These are phyloP conservation scores for Tragelaphus buxtoni DNA, from an alignment of 2,113 vertebrate genomes.

Conservation along the genomic window DNA sequence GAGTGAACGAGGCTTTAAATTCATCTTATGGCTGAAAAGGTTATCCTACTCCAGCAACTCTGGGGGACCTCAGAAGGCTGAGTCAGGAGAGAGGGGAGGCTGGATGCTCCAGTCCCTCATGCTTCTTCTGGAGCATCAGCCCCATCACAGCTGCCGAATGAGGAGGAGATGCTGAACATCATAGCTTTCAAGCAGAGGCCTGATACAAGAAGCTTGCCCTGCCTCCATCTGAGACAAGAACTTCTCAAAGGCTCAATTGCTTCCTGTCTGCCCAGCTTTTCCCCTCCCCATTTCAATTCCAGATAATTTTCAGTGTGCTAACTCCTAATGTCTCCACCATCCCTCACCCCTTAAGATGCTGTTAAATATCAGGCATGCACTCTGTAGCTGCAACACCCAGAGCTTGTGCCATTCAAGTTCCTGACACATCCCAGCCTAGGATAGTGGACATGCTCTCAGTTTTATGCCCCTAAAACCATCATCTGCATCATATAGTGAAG, in stretches of 20 bases:
- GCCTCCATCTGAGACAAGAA: background rate
- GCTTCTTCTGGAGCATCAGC: background rate
- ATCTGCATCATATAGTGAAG: background rate
- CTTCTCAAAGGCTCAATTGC: background rate
- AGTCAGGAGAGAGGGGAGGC: background rate
- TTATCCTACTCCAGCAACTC: background rate
- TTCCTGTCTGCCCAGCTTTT: background rate
- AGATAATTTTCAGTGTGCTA: background rate
- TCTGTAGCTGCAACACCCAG: background rate
- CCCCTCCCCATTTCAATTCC: background rate
- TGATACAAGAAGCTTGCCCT: background rate
- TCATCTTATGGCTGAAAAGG: background rate
- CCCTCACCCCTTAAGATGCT: fast-evolving
- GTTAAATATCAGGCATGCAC: background rate
- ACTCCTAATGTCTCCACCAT: background rate
- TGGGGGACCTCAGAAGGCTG: background rate
- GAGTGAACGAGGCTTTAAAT: background rate
- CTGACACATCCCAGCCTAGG: background rate
- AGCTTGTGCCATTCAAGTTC: background rate
- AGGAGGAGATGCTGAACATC: background rate
- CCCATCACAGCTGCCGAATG: background rate
- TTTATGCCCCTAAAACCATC: background rate
- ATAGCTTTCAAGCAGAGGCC: background rate
- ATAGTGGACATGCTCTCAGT: background rate
- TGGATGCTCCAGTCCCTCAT: background rate